These are phyloP conservation scores for Phanerotoma sp. DNA, from an alignment of 2,888 invertebrate genomes.

Conservation along the genomic window DNA sequence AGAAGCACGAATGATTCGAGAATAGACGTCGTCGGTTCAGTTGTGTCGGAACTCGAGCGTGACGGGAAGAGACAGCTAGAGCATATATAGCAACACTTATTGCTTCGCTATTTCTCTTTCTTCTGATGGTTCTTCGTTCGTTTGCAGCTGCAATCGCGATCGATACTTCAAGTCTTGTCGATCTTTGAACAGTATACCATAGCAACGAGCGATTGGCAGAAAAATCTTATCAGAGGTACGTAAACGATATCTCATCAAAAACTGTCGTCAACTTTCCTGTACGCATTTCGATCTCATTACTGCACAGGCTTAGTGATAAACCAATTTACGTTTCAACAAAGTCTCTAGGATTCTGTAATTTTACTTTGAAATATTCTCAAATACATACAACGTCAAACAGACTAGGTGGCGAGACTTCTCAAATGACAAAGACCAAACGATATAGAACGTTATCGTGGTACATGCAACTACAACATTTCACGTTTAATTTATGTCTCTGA, in stretches of 20 bases:
- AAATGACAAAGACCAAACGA: neutral
- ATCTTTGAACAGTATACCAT: too few relatives aligned
- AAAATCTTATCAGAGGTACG: too few relatives aligned
- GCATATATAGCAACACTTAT: conserved; percentile 1
- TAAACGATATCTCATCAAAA: neutral
- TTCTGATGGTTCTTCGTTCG: conserved; percentile 7
- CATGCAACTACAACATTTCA: conserved; percentile 16
- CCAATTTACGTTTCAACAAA: conserved; percentile 26
- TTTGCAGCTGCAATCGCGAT: conserved; percentile 12
- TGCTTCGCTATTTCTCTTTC: neutral
- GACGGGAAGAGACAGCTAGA: conserved; percentile 9
- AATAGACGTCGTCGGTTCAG: conserved; percentile 15
- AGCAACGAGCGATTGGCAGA: too few relatives aligned
- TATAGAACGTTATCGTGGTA: conserved; percentile 12
- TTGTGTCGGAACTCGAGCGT: conserved; percentile 11
- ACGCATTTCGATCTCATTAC: conserved; percentile 11
- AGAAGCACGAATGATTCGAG: conserved; percentile 1
- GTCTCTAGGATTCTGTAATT: neutral
- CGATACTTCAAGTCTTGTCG: conserved; percentile 15
- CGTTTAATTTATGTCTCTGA: conserved; percentile 1
- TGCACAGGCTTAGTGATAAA: conserved; percentile 19
- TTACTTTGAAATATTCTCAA: neutral
- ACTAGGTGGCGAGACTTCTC: conserved; percentile 1
- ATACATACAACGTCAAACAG: neutral
- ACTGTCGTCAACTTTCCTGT: conserved; percentile 5